A percentile compares a stretch with the other conserved stretches of the same genome.
Evolutionary conservation across 2,113 vertebrate genomes (phyloP).

Genomic region (Coregonus clupeaformis): DNA sequence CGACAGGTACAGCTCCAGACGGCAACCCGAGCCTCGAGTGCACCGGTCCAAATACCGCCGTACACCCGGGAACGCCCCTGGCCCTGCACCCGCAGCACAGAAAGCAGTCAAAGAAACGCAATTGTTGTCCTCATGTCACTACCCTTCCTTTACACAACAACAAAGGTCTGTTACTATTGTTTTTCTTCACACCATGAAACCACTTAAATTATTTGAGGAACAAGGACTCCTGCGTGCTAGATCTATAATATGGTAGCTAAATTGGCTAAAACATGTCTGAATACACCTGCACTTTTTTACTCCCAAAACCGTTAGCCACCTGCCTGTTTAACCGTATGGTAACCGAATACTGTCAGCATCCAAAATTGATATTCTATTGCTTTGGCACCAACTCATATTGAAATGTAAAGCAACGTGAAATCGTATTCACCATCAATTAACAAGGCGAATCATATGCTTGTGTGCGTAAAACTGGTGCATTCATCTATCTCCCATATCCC

Average conservation of each 20-base stretch:
- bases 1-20: slow-evolving; percentile 28
- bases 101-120: slow-evolving; percentile 55
- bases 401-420: background rate
- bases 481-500: slow-evolving; percentile 33
- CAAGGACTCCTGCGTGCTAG: background rate
- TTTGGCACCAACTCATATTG: background rate
- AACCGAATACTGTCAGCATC: background rate
- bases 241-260: no score
- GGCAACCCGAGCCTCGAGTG: slow-evolving; percentile 58
- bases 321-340: slow-evolving; percentile 24
- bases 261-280: background rate
- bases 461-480: slow-evolving; percentile 60
- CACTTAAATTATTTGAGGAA: background rate
- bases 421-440: background rate
- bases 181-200: background rate
- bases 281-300: background rate
- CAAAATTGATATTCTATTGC: background rate
- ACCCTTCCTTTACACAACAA: slow-evolving; percentile 7
- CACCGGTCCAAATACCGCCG: slow-evolving; percentile 61
- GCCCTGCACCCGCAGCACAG: slow-evolving; percentile 66
- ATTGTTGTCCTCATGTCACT: slow-evolving; percentile 67
- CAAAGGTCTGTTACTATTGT: slow-evolving; percentile 29
- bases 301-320: slow-evolving; percentile 32
- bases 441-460: slow-evolving; percentile 7
- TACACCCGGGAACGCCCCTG: slow-evolving; percentile 71